Conservation (phyloP, 1,140 invertebrate genomes). For the Drosophila nigromelanica region DNA sequence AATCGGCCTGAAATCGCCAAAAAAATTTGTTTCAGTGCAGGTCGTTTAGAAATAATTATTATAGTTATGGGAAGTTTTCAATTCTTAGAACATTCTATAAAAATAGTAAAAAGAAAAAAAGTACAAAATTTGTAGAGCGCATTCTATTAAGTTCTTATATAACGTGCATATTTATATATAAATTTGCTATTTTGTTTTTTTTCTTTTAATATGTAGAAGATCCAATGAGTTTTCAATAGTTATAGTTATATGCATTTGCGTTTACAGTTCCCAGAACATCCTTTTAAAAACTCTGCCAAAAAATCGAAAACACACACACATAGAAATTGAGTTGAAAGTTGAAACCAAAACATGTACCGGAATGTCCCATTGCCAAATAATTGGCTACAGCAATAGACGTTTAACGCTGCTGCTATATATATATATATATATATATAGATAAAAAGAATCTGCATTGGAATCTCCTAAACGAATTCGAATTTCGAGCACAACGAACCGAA, state of each 20-base stretch:
- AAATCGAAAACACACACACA: conserved; percentile 20
- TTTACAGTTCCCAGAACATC: conserved; percentile 2
- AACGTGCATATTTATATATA: no score
- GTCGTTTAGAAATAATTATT: no score
- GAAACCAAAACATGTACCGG: conserved; percentile 31
- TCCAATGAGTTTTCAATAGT: no score
- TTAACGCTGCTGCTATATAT: background rate
- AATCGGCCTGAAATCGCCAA: background rate
- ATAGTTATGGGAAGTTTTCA: no score
- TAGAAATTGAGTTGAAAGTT: conserved; percentile 18
- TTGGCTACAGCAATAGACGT: conserved; percentile 37
- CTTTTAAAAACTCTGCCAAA: conserved; percentile 7
- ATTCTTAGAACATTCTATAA: background rate
- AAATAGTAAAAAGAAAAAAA: background rate
- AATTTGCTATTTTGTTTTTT: no score
- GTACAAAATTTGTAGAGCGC: no score
- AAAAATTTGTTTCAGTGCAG: no score
- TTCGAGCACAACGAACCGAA: conserved; percentile 48
- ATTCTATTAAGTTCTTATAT: no score
- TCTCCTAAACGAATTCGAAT: conserved; percentile 36
- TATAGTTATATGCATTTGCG: no score
- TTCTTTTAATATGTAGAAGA: no score
- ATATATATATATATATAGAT: background rate
- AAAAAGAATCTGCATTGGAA: conserved; percentile 45
- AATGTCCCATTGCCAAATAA: conserved; percentile 46